These are phyloP conservation scores for Geotrypetes seraphini DNA, from an alignment of 2,797 vertebrate species.

Conservation along the genomic window DNA sequence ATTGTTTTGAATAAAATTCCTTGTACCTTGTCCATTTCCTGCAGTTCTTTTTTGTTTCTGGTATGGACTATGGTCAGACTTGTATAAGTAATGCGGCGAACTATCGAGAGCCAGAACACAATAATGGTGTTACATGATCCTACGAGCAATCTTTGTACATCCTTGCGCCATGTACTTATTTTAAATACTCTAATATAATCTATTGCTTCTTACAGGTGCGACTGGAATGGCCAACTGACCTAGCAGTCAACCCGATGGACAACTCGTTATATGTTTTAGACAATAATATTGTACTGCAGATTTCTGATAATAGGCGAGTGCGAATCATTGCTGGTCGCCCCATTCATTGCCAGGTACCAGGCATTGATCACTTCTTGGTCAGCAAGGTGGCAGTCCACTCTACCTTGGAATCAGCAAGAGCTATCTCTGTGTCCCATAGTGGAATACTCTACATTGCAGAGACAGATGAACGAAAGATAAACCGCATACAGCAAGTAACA, in stretches of 20 bases:
- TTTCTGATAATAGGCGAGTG: slow-evolving; percentile 78
- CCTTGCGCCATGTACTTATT: too few relatives aligned
- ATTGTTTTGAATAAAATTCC: too few relatives aligned
- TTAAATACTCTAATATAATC: too few relatives aligned
- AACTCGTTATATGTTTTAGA: slow-evolving; percentile 91
- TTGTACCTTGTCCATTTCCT: too few relatives aligned
- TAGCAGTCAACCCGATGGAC: slow-evolving; percentile 87
- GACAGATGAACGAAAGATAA: slow-evolving; percentile 90
- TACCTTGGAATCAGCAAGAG: slow-evolving; percentile 85
- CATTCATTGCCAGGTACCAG: slow-evolving; percentile 92
- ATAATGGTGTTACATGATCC: too few relatives aligned
- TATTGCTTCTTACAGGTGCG: slow-evolving; percentile 61
- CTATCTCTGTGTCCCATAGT: slow-evolving; percentile 82
- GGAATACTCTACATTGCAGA: slow-evolving; percentile 88
- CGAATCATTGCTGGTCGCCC: slow-evolving; percentile 86
- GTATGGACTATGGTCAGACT: too few relatives aligned
- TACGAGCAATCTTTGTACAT: too few relatives aligned
- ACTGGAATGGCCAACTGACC: slow-evolving; percentile 91
- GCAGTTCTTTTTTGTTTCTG: too few relatives aligned
- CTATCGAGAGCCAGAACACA: too few relatives aligned
- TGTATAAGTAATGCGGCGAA: too few relatives aligned
- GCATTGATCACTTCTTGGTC: slow-evolving; percentile 84
- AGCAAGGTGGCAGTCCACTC: slow-evolving; percentile 85
- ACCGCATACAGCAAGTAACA: slow-evolving; percentile 92
- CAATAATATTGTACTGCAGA: slow-evolving; percentile 94